Percentiles rank a stretch among this genome's conserved stretches.
Conservation (phyloP, 2,113 vertebrate genomes). For the Coreoperca whiteheadi region DNA sequence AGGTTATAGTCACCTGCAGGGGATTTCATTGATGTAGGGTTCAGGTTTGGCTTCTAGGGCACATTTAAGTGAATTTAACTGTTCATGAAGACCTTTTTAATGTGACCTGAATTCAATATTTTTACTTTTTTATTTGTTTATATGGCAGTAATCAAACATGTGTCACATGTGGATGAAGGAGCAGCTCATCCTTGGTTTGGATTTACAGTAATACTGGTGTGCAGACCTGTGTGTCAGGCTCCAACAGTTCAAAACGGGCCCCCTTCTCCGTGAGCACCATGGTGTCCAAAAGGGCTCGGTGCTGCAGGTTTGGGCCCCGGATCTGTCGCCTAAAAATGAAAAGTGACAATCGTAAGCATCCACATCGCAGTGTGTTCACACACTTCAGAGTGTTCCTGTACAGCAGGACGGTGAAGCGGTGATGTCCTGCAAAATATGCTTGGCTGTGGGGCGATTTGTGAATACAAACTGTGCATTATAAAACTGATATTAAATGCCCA, state of each 20-base stretch:
- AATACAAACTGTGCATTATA: background rate
- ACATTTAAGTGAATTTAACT: background rate
- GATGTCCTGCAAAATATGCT: background rate
- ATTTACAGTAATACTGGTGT: background rate
- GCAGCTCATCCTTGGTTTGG: background rate
- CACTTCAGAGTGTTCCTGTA: background rate
- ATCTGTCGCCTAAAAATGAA: constrained; percentile 86
- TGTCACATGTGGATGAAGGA: background rate
- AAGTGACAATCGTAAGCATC: background rate
- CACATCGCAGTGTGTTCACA: background rate
- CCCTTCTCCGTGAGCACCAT: constrained; percentile 82
- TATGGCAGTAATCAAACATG: background rate
- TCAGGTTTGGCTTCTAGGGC: background rate
- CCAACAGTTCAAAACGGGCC: constrained; percentile 84
- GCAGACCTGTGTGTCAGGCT: constrained; percentile 73
- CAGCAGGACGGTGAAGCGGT: too few species aligned
- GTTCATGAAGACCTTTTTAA: background rate
- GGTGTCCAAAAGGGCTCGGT: constrained; percentile 86
- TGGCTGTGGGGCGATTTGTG: background rate
- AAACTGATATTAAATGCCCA: background rate
- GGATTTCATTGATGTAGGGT: background rate
- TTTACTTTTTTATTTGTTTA: background rate
- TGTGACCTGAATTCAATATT: too few species aligned
- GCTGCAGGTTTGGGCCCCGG: constrained; percentile 76
- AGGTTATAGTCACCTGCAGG: background rate